phyloP scores from a whole-genome alignment of 2,113 vertebrate genomes.

The Platanista minor region DNA sequence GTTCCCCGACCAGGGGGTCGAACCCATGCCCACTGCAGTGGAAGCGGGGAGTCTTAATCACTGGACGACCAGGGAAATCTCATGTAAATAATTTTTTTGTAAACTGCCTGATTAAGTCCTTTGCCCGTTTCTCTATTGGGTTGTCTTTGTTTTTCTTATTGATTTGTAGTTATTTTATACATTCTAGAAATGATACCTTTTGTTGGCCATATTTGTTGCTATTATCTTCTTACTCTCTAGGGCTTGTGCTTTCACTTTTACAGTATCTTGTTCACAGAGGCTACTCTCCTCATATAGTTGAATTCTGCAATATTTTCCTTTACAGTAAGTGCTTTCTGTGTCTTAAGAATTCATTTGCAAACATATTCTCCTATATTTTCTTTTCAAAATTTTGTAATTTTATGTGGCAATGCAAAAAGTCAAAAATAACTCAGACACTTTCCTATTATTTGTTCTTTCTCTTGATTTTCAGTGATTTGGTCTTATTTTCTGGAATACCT shows the following conservation, averaged over 20 bases:
- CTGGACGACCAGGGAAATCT: too few species aligned
- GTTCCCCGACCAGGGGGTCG: too few species aligned
- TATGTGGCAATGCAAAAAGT: not conserved
- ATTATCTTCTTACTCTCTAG: not conserved
- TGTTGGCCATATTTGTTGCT: not conserved
- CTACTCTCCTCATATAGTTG: not conserved
- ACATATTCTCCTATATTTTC: not conserved
- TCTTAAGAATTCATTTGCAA: not conserved
- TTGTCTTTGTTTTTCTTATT: not conserved
- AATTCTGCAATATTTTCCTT: not conserved
- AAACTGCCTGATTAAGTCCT: not conserved
- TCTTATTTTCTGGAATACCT: not conserved
- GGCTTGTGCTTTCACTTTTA: not conserved
- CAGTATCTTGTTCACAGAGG: not conserved
- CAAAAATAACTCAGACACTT: not conserved
- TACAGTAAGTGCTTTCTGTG: not conserved
- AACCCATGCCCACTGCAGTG: too few species aligned
- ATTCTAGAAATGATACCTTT: not conserved
- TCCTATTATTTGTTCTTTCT: not conserved
- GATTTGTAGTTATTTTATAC: not conserved
- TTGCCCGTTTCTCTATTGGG: not conserved
- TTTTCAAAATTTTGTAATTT: not conserved
- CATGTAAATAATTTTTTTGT: not conserved
- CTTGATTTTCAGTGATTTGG: not conserved
- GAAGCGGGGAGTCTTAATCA: too few species aligned